Evolutionary conservation across 2,888 invertebrate genomes (phyloP).

Genomic region (Trichacis sp.): DNA sequence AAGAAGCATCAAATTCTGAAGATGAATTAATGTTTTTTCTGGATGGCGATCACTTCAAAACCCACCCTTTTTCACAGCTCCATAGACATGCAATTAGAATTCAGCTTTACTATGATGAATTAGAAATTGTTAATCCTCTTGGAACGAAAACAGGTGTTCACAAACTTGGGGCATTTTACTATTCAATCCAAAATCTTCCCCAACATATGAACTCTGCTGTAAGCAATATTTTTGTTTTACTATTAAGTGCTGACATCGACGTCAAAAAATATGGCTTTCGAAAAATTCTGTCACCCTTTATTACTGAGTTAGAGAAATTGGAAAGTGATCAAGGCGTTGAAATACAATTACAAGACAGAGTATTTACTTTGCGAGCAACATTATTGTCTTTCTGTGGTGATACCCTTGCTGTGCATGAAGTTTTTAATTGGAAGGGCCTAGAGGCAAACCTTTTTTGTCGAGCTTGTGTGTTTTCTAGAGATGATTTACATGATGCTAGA

Average conservation of each 20-base stretch:
- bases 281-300: slow-evolving; percentile 37
- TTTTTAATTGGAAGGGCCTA: slow-evolving; percentile 28
- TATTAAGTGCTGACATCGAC: slow-evolving; percentile 27
- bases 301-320: slow-evolving; percentile 27
- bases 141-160: slow-evolving; percentile 41
- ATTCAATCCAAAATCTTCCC: slow-evolving; percentile 35
- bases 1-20: slow-evolving; percentile 22
- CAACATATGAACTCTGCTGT: slow-evolving; percentile 31
- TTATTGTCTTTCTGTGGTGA: slow-evolving; percentile 35
- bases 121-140: no score
- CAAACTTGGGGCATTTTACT: slow-evolving; percentile 39
- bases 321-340: slow-evolving; percentile 33
- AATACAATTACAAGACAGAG: slow-evolving; percentile 17
- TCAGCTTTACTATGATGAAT: no score
- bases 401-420: slow-evolving; percentile 35
- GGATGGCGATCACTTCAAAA: slow-evolving; percentile 30
- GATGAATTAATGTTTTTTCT: slow-evolving; percentile 27
- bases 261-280: slow-evolving; percentile 35
- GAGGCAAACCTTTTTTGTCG: slow-evolving; percentile 36
- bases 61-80: slow-evolving; percentile 21
- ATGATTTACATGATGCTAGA: slow-evolving; percentile 30
- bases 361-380: slow-evolving; percentile 32
- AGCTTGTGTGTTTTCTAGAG: slow-evolving; percentile 24
- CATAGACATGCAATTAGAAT: slow-evolving; percentile 24
- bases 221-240: slow-evolving; percentile 29